Percentiles rank a stretch among this genome's conserved stretches.
Conservation (phyloP, 1,140 invertebrate genomes). For the Anagrus nilaparvatae region DNA sequence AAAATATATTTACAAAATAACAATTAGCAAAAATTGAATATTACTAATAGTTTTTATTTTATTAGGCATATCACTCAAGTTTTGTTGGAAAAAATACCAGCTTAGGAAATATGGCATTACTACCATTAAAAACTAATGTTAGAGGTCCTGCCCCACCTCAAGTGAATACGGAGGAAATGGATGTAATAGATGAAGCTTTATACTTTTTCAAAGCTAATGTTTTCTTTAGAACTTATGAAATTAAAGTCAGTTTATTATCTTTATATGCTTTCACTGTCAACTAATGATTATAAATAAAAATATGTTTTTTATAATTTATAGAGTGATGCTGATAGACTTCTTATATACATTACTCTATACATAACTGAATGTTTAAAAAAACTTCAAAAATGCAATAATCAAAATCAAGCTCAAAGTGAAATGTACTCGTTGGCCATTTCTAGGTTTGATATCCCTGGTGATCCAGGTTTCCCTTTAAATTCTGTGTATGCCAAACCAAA, state of each 20-base stretch:
- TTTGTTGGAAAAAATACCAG: slow-evolving; percentile 60
- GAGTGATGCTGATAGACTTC: slow-evolving; percentile 88
- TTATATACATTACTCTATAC: slow-evolving; percentile 98
- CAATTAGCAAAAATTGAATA: no score
- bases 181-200: slow-evolving; percentile 96
- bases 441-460: slow-evolving; percentile 95
- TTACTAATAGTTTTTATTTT: no score
- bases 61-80: slow-evolving; percentile 82
- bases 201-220: slow-evolving; percentile 99
- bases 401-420: slow-evolving; percentile 85
- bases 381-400: slow-evolving; percentile 82
- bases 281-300: no score
- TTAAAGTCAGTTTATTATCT: slow-evolving; percentile 58
- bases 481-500: slow-evolving; percentile 88
- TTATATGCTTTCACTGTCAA: background rate
- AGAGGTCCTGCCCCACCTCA: slow-evolving; percentile 75
- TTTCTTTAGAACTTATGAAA: slow-evolving; percentile 98
- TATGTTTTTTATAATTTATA: slow-evolving; percentile 39
- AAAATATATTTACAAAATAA: no score
- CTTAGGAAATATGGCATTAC: slow-evolving; percentile 87
- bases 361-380: slow-evolving; percentile 97
- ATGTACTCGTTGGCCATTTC: slow-evolving; percentile 93
- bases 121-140: slow-evolving; percentile 77
- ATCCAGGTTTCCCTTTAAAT: slow-evolving; percentile 92
- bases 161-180: slow-evolving; percentile 57